Evolutionary conservation across 2,888 invertebrate genomes (phyloP).

Genomic region (Sphaerophoria rueppellii): DNA sequence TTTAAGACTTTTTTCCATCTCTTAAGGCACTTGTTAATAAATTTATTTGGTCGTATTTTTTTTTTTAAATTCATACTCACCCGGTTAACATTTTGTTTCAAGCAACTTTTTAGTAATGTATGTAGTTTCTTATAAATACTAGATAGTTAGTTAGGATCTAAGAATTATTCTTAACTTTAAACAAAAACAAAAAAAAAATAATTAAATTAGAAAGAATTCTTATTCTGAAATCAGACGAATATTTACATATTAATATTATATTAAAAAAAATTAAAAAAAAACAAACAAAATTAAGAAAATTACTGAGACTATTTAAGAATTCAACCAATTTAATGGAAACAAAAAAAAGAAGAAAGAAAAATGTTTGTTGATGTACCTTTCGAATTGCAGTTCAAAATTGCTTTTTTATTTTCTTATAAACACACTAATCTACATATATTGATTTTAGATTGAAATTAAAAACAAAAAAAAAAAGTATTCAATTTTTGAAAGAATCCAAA

Average conservation of each 20-base stretch:
- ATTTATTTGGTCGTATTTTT: conserved; percentile 8
- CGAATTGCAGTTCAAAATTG: conserved; percentile 82
- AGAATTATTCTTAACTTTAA: conserved; percentile 63
- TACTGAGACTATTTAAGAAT: conserved; percentile 65
- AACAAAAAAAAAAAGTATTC: conserved; percentile 47
- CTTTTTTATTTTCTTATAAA: conserved; percentile 72
- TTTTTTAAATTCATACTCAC: conserved; percentile 13
- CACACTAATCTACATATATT: conserved; percentile 50
- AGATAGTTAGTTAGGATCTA: conserved; percentile 62
- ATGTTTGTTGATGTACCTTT: conserved; percentile 80
- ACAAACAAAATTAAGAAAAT: conserved; percentile 63
- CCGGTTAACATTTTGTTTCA: conserved; percentile 46
- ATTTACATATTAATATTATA: conserved; percentile 53
- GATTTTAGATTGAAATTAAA: conserved; percentile 59
- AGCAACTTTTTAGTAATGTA: conserved; percentile 31
- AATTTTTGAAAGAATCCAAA: conserved; percentile 60
- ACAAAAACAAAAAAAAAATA: conserved; percentile 2
- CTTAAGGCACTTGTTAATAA: background rate
- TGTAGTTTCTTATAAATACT: conserved; percentile 49
- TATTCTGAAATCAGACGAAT: conserved; percentile 64
- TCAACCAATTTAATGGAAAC: conserved; percentile 54
- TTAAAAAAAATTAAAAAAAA: conserved; percentile 17
- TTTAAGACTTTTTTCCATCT: no score
- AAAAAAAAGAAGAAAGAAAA: conserved; percentile 50
- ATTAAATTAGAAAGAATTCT: conserved; percentile 52